Conservation (phyloP, 2,797 vertebrate genomes). For the Macroramphosus scolopax region DNA sequence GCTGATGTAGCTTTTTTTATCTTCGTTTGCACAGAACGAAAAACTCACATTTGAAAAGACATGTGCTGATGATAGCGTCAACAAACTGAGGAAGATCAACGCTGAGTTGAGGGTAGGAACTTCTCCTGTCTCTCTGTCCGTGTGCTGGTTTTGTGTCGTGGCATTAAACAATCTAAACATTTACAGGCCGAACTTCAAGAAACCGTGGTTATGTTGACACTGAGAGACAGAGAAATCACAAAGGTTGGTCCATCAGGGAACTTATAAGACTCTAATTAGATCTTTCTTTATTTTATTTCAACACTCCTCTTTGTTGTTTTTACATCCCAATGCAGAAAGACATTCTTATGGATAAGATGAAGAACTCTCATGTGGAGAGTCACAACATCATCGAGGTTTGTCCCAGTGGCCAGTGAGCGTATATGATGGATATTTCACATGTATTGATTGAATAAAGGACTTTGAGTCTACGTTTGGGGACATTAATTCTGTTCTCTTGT, state of each 20-base stretch:
- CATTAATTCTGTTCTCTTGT: constrained; percentile 23
- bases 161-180: constrained; percentile 11
- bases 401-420: too few relatives aligned
- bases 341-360: constrained; percentile 74
- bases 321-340: constrained; percentile 64
- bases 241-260: constrained; percentile 57
- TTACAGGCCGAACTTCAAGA: constrained; percentile 74
- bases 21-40: constrained; percentile 68
- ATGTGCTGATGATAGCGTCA: constrained; percentile 65
- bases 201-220: constrained; percentile 55
- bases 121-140: background rate
- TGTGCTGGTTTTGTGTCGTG: background rate
- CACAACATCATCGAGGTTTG: constrained; percentile 76
- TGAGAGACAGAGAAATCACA: constrained; percentile 72
- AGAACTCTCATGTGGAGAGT: constrained; percentile 71
- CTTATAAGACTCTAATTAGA: background rate
- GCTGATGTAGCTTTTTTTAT: too few relatives aligned
- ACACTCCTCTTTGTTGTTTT: background rate
- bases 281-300: background rate
- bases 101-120: constrained; percentile 68
- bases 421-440: too few relatives aligned
- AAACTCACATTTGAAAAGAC: constrained; percentile 71
- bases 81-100: constrained; percentile 69
- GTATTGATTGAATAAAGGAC: too few relatives aligned
- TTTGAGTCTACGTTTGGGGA: too few relatives aligned